phyloP scores from a whole-genome alignment of 2,113 vertebrate species.

The Austrofundulus limnaeus region DNA sequence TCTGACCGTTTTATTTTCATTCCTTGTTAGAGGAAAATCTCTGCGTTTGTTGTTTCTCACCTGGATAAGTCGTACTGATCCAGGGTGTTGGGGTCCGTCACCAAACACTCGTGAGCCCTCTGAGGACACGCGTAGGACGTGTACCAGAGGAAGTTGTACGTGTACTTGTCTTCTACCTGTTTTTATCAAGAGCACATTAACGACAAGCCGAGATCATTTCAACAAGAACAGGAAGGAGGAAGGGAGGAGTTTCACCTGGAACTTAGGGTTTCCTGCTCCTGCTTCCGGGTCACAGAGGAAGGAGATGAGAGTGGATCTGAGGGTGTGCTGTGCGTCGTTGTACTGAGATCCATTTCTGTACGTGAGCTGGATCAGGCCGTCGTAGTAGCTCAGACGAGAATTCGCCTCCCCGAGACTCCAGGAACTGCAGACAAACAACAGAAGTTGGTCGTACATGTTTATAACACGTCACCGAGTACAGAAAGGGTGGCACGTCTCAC shows the following conservation, averaged over 20 bases:
- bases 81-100: constrained; percentile 82
- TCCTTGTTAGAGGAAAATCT: too few species aligned
- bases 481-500: constrained; percentile 60
- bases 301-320: constrained; percentile 86
- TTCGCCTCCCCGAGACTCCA: constrained; percentile 89
- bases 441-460: neutral
- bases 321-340: constrained; percentile 81
- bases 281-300: constrained; percentile 89
- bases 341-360: constrained; percentile 88
- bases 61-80: constrained; percentile 95
- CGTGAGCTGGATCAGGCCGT: constrained; percentile 89
- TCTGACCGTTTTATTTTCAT: neutral
- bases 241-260: constrained; percentile 80
- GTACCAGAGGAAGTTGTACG: constrained; percentile 96
- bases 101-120: constrained; percentile 88
- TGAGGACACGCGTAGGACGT: constrained; percentile 93
- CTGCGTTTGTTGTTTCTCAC: constrained; percentile 71
- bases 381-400: constrained; percentile 87
- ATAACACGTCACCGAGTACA: neutral
- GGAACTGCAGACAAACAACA: constrained; percentile 31
- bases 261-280: constrained; percentile 85
- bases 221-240: neutral
- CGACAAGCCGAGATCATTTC: neutral
- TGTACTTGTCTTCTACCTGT: constrained; percentile 87
- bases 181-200: neutral